These are phyloP conservation scores for Octopus sinensis DNA, from an alignment of 1,140 invertebrate genomes.

Conservation along the genomic window DNA sequence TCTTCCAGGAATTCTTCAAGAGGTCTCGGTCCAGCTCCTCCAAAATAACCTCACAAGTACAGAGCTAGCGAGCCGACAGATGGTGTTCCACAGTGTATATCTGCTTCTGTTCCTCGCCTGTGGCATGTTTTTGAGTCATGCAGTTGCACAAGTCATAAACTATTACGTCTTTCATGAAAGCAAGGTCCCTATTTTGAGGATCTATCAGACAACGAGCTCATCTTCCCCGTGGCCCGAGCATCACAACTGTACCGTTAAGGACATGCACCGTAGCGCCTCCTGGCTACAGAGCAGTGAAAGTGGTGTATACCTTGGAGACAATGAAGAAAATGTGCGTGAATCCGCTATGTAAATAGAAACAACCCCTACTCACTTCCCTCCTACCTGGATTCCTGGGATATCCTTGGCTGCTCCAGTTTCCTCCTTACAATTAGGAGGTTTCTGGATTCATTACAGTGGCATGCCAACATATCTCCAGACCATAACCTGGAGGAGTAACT, in stretches of 20 bases:
- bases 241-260: slow-evolving; percentile 16
- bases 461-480: not conserved
- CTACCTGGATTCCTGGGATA: not conserved
- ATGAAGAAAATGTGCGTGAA: slow-evolving; percentile 31
- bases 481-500: not conserved
- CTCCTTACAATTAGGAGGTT: not conserved
- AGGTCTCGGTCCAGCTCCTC: slow-evolving; percentile 10
- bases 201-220: slow-evolving; percentile 16
- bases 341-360: slow-evolving; percentile 18
- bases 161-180: slow-evolving; percentile 15
- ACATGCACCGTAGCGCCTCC: slow-evolving; percentile 39
- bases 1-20: slow-evolving; percentile 11
- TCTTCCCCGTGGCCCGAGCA: slow-evolving; percentile 14
- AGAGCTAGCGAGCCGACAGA: slow-evolving; percentile 8
- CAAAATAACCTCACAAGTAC: slow-evolving; percentile 10
- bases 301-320: slow-evolving; percentile 43
- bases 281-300: slow-evolving; percentile 47
- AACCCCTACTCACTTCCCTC: not conserved
- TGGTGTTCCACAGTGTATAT: slow-evolving; percentile 13
- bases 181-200: slow-evolving; percentile 12
- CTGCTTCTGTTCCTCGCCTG: slow-evolving; percentile 12
- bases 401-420: slow-evolving; percentile 3
- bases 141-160: slow-evolving; percentile 10
- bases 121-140: slow-evolving; percentile 6
- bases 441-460: not conserved